A percentile compares a stretch with the other conserved stretches of the same genome.
Evolutionary conservation across 2,797 vertebrate genomes (phyloP).

Genomic region (Acrossocheilus wenchowensis): DNA sequence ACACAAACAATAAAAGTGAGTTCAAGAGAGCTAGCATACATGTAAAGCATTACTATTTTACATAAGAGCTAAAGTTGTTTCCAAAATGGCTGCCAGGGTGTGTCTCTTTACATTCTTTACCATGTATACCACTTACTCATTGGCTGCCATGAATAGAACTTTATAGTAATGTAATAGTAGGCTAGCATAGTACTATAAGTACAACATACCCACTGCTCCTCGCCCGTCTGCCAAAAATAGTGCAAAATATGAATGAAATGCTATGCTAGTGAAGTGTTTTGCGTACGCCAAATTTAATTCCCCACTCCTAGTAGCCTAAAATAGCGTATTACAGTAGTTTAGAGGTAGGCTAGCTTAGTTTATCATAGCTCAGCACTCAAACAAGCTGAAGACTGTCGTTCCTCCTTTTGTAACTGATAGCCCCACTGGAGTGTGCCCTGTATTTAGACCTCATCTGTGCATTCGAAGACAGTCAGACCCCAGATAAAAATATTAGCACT

Average conservation of each 20-base stretch:
- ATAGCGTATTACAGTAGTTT: conserved; percentile 55
- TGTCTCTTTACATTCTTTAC: conserved; percentile 50
- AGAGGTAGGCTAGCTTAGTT: conserved; percentile 33
- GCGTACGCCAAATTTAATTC: not conserved
- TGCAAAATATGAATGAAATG: conserved; percentile 7
- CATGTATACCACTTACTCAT: conserved; percentile 42
- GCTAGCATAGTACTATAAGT: not conserved
- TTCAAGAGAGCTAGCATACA: not conserved
- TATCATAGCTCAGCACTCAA: conserved; percentile 48
- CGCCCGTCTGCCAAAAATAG: conserved; percentile 22
- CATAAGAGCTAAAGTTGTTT: conserved; percentile 24
- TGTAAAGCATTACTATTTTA: conserved; percentile 33
- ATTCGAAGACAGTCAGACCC: conserved; percentile 55
- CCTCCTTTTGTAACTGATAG: conserved; percentile 47
- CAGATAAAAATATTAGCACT: conserved; percentile 57
- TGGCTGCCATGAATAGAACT: conserved; percentile 12
- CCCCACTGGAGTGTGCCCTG: conserved; percentile 41
- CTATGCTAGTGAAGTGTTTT: conserved; percentile 2
- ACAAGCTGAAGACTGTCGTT: conserved; percentile 37
- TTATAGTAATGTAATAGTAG: conserved; percentile 37
- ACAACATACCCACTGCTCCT: conserved; percentile 2
- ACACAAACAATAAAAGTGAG: not conserved
- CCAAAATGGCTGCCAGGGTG: conserved; percentile 47
- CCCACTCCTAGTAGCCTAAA: conserved; percentile 39
- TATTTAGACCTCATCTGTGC: conserved; percentile 58